Conservation (phyloP, 2,113 vertebrate genomes). For the Chlorocebus sabaeus region DNA sequence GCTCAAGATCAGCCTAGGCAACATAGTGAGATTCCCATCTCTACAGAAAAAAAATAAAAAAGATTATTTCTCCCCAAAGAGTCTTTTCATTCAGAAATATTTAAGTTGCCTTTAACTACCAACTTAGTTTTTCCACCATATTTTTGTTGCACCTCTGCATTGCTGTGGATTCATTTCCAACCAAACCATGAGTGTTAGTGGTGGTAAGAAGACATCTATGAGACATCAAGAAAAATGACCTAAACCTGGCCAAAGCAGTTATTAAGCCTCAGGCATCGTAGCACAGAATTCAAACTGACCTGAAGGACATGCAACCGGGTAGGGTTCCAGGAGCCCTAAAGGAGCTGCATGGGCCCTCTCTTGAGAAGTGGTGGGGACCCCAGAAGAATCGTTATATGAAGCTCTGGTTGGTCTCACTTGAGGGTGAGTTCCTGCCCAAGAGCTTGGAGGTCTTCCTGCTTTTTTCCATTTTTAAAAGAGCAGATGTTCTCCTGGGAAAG, state of each 20-base stretch:
- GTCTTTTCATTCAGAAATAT: neutral
- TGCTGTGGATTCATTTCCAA: neutral
- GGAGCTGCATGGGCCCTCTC: neutral
- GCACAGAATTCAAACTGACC: neutral
- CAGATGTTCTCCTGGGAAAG: slow-evolving; percentile 36
- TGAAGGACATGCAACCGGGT: neutral
- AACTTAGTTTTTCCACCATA: neutral
- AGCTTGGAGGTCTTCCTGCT: neutral
- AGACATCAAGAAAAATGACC: neutral
- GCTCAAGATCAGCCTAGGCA: no score
- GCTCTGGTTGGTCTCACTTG: neutral
- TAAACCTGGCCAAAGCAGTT: neutral
- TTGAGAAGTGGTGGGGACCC: fast-evolving
- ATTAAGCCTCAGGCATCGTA: neutral
- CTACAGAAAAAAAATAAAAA: no score
- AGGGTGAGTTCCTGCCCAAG: neutral
- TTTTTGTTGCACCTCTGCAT: neutral
- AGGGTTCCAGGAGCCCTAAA: neutral
- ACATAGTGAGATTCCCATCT: no score
- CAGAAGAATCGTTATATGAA: fast-evolving
- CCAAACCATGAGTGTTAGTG: neutral
- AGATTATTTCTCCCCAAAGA: neutral
- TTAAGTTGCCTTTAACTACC: neutral
- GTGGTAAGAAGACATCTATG: neutral
- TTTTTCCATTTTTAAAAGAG: slow-evolving; percentile 40